phyloP scores from a whole-genome alignment of 2,113 vertebrate genomes.

The Thamnaconus septentrionalis region DNA sequence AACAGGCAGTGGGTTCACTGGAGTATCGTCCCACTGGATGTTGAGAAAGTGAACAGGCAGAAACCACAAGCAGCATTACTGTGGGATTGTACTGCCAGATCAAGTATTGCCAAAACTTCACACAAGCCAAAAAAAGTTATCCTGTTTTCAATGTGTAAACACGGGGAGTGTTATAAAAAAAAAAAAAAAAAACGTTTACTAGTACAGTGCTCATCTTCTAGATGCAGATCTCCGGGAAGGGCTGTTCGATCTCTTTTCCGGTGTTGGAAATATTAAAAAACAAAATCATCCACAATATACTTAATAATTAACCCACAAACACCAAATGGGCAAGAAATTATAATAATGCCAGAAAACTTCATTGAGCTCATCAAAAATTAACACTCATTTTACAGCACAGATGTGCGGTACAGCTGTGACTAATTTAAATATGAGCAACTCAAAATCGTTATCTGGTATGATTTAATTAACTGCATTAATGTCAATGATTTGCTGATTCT shows the following conservation, averaged over 20 bases:
- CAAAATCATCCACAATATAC: too few relatives aligned
- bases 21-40: constrained; percentile 6
- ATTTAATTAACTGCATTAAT: too few relatives aligned
- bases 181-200: constrained; percentile 1
- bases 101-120: constrained; percentile 19
- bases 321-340: too few relatives aligned
- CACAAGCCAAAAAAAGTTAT: constrained; percentile 30
- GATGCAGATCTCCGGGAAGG: constrained; percentile 17
- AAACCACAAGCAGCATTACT: constrained; percentile 19
- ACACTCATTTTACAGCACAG: too few relatives aligned
- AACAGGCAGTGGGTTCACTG: constrained; percentile 11
- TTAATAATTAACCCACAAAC: too few relatives aligned
- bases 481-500: too few relatives aligned
- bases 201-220: constrained; percentile 22
- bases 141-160: constrained; percentile 22
- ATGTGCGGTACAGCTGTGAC: too few relatives aligned
- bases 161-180: neutral
- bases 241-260: neutral
- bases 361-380: too few relatives aligned
- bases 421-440: too few relatives aligned
- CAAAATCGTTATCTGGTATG: too few relatives aligned
- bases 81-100: constrained; percentile 38
- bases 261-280: constrained; percentile 8
- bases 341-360: too few relatives aligned
- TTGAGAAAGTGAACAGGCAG: too few relatives aligned